Evolutionary conservation across 2,888 invertebrate species (phyloP).

Genomic region (Nebria salina): DNA sequence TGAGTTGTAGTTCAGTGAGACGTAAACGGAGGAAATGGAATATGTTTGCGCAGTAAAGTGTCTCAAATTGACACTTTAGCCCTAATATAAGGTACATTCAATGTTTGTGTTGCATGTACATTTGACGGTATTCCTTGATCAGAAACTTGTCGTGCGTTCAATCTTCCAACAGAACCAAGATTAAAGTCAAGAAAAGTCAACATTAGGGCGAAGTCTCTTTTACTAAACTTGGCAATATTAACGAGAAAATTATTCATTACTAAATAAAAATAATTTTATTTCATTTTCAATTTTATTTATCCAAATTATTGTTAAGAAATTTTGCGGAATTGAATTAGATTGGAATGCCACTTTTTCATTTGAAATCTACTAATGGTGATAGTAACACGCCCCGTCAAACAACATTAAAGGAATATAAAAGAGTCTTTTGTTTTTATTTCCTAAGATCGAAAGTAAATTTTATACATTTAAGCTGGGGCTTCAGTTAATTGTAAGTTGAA

Average conservation of each 20-base stretch:
- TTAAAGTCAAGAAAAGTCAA: conserved; percentile 40
- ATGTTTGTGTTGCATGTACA: conserved; percentile 15
- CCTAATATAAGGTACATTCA: neutral
- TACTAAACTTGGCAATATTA: no score
- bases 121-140: conserved; percentile 23
- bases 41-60: no score
- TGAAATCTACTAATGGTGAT: neutral
- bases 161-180: conserved; percentile 4
- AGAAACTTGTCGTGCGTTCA: conserved; percentile 12
- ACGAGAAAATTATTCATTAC: no score
- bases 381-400: neutral
- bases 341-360: neutral
- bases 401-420: neutral
- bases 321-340: neutral
- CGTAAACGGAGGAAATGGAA: no score
- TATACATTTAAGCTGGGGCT: neutral
- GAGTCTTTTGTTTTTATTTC: neutral
- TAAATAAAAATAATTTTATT: no score
- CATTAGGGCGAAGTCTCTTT: neutral
- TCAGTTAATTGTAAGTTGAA: conserved; percentile 26
- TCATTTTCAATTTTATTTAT: no score
- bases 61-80: no score
- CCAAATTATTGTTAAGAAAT: neutral
- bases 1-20: no score
- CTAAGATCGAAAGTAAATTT: neutral